These are phyloP conservation scores for Andrena cerasifolii DNA, from an alignment of 1,140 invertebrate species.

Conservation along the genomic window DNA sequence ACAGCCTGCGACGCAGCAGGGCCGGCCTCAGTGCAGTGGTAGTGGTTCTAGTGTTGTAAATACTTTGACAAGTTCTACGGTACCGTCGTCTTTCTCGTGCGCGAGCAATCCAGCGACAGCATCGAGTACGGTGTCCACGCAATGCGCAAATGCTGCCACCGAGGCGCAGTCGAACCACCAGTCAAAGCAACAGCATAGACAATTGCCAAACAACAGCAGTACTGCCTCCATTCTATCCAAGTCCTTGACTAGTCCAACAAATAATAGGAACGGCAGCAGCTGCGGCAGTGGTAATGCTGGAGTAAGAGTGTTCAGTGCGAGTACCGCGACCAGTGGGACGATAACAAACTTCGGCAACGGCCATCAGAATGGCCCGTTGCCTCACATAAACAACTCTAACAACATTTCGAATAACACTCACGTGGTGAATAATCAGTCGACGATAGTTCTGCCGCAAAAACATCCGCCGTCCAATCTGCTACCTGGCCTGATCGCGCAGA, in stretches of 20 bases:
- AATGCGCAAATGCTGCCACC: conserved; percentile 58
- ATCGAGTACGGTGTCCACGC: conserved; percentile 62
- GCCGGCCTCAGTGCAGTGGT: conserved; percentile 74
- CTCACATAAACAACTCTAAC: conserved; percentile 73
- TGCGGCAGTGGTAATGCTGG: conserved; percentile 62
- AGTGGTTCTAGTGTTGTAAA: conserved; percentile 77
- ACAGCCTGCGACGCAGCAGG: conserved; percentile 62
- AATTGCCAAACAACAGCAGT: conserved; percentile 74
- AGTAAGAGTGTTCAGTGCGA: conserved; percentile 67
- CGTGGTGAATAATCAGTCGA: conserved; percentile 75
- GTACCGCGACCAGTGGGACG: conserved; percentile 47
- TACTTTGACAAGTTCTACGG: conserved; percentile 65
- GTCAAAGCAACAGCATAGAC: conserved; percentile 70
- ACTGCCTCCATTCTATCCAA: conserved; percentile 78
- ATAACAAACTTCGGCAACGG: conserved; percentile 77
- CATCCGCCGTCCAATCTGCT: conserved; percentile 80
- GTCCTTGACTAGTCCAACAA: conserved; percentile 80
- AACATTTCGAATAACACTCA: conserved; percentile 76
- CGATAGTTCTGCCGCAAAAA: conserved; percentile 78
- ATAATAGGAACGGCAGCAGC: conserved; percentile 71
- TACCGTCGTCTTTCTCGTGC: conserved; percentile 50
- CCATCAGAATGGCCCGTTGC: conserved; percentile 77
- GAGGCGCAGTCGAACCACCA: conserved; percentile 68
- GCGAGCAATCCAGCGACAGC: conserved; percentile 47
- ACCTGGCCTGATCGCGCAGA: conserved; percentile 77